Base-by-base conservation (phyloP, 2,797 vertebrate genomes). In the Macroramphosus scolopax region DNA sequence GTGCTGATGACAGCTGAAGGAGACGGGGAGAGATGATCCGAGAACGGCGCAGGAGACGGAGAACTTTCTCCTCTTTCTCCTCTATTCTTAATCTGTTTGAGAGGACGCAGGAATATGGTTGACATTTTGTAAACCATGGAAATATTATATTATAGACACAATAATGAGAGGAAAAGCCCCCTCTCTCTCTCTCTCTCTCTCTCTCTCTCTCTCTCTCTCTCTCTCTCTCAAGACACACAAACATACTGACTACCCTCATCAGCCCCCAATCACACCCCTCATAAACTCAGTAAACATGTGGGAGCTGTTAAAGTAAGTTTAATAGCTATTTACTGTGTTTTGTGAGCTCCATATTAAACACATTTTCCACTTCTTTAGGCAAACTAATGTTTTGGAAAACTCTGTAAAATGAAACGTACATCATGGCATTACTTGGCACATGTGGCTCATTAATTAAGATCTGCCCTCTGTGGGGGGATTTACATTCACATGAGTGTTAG, bases 311-410 rank as follows among this genome's bases (percentile, higher is more conserved):
- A 77, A 87, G 60, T 59, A 66, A 56, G 75, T 82, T 87, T 89
- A 90, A 91, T 87, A 75, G 86, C 78, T 88, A 88, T 90, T 91
- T 90, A 89, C 85, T 77, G 77, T 89, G 88, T 90, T 89, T 87
- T 86, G 80, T 80, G 75, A 52, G 46, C 81, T 87, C 81, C 88
- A 87, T 83, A 89, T 89, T 85, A 89, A 88, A 82, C 72, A 85
- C 76, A 86, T 89, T 91, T 91, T 90, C 89, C 89, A 89, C 85
- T 86, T 44, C n/a, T n/a, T n/a, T 22, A 77, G 81, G 82, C 84
- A 81, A 88, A 84, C 82, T 78, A 82, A 87, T 89, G 86, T 90
- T 88, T 90, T 83, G 85, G 86, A 88, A 89, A 89, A 87, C 67
- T 78, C 76, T 61, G 72, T 80, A 74, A 83, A 86, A 84, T 78